Evolutionary conservation across 2,113 vertebrate genomes (phyloP), one percentile per base, ranked within the genome.

Genomic region (Choloepus hoffmanni): DNA sequence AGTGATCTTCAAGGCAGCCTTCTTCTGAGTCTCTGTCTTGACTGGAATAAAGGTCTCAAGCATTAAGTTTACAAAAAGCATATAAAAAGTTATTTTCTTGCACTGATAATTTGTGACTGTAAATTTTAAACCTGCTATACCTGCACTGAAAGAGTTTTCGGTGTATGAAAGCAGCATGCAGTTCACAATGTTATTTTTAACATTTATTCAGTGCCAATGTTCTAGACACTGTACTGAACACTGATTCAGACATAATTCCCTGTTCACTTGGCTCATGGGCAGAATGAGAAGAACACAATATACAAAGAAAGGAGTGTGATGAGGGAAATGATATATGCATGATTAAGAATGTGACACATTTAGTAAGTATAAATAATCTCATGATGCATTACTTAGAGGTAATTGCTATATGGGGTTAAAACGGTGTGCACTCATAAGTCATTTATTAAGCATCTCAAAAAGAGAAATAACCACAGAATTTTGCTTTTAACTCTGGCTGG

Each of bases 181-280:
- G 94, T 87, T 78, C 76, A 55, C 63, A 58, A 72, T 94, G 94
- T 68, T 83, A 74, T 94, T 97, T 94, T 97, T 93, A 91, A 92
- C 84, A 70, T n/a, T 10, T 45, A 48, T 50, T 63, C 55, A 2
- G 93, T 95, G 96, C 95, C 97, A 97, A 87, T 96, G 97, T 98
- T 96, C 96, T 92, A 90, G 76, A 92, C 95, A 55, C 94, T 94
- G 91, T 95, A 82, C 97, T 24, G 96, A 97, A 97, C 95, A 84
- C 14, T 78, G 94, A 85, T 81, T 89, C 94, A 93, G 91, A 95
- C 86, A 62, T 43, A 63, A 92, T 85, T 95, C 93, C 79, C 83
- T 90, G 91, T 86, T 95, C 36, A 79, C 36, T 95, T 96, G 96
- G 96, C 96, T 97, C 92, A 45, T 0, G 0, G 85, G 68, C 88